Conservation (phyloP, 2,113 vertebrate genomes). For the Myotis lucifugus region DNA sequence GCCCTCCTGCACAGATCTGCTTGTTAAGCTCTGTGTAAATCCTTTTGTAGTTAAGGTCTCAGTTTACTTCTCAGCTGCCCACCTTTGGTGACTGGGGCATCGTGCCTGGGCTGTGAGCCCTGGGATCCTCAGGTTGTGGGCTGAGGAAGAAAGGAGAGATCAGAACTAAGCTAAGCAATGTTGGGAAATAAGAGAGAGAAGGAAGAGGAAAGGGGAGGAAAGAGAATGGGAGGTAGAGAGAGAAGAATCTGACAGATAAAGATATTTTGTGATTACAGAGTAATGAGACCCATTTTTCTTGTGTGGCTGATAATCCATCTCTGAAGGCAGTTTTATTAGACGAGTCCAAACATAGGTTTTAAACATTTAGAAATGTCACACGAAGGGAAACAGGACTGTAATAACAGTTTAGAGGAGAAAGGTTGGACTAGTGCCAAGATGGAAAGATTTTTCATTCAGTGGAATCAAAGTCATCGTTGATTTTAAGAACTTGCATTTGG, state of each 20-base stretch:
- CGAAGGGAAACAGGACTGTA: background rate
- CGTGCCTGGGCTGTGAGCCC: background rate
- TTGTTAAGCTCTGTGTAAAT: background rate
- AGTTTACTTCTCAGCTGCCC: background rate
- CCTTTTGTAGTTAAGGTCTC: background rate
- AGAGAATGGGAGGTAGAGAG: background rate
- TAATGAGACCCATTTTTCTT: conserved; percentile 18
- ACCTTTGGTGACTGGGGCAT: background rate
- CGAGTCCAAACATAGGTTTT: background rate
- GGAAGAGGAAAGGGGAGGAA: background rate
- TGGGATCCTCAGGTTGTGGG: background rate
- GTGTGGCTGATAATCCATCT: background rate
- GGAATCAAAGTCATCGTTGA: background rate
- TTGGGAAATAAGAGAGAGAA: background rate
- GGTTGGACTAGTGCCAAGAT: background rate
- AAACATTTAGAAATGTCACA: background rate
- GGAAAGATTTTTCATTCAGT: background rate
- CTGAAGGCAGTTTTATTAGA: conserved; percentile 11
- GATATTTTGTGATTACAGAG: conserved; percentile 10
- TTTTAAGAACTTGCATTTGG: background rate
- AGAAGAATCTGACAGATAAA: background rate
- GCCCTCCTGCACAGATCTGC: background rate
- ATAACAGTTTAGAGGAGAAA: background rate
- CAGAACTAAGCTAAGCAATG: background rate
- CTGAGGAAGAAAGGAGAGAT: background rate